Conservation (phyloP, 2,797 vertebrate species). For the Hydrophis major region DNA sequence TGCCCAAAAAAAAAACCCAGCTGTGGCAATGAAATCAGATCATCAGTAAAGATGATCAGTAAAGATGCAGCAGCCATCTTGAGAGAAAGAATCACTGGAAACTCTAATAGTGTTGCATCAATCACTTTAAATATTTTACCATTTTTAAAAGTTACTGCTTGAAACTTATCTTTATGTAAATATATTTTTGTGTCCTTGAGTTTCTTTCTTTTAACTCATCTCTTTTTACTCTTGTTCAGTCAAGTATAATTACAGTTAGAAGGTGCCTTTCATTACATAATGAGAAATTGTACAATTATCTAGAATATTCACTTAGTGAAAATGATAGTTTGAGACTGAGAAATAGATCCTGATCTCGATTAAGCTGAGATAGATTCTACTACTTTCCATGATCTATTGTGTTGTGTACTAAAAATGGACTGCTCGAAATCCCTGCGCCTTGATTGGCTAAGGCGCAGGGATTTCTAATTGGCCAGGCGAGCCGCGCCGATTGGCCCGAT, state of each 20-base stretch:
- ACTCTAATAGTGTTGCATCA: conserved; percentile 29
- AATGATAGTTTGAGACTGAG: conserved; percentile 44
- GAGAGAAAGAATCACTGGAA: not conserved
- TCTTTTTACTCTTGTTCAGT: conserved; percentile 4
- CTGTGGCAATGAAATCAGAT: too few relatives aligned
- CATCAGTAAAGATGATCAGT: too few relatives aligned
- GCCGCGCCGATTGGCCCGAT: too few relatives aligned
- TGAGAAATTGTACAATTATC: conserved; percentile 46
- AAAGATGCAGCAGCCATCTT: too few relatives aligned
- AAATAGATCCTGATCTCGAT: conserved; percentile 29
- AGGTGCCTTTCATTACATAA: conserved; percentile 33
- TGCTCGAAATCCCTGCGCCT: too few relatives aligned
- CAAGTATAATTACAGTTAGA: conserved; percentile 31
- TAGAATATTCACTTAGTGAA: conserved; percentile 43
- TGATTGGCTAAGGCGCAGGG: too few relatives aligned
- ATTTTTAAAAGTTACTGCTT: conserved; percentile 43
- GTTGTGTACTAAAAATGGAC: too few relatives aligned
- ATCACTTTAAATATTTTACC: not conserved
- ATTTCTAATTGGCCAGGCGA: too few relatives aligned
- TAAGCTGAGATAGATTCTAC: conserved; percentile 34
- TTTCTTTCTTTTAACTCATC: not conserved
- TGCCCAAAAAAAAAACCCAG: too few relatives aligned
- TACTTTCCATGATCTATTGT: conserved; percentile 41
- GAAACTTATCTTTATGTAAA: conserved; percentile 32
- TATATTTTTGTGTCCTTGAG: not conserved